Base-by-base conservation (phyloP, 2,797 vertebrate species). In the Etheostoma perlongum region DNA sequence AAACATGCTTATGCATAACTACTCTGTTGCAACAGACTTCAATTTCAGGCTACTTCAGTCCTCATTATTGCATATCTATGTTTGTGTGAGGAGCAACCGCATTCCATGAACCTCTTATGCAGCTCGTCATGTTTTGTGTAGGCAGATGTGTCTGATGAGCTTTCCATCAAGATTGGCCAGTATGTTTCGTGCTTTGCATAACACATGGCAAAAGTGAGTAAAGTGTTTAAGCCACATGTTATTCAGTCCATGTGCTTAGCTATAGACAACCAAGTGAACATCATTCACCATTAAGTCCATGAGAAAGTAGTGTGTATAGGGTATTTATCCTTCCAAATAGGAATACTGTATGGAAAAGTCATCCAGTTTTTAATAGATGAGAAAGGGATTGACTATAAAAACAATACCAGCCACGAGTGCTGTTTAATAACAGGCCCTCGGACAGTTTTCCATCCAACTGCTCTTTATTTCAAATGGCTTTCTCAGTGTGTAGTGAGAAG, bases 371-470 rank as follows among this genome's bases (percentile, higher is more conserved):
- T 91, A 88, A 90, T 87, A 84, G 86, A 86, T 67, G 79, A 82
- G 73, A 90, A 88, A 80, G 63, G 77, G 84, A 87, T 84, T 61
- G 85, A 85, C 89, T 78, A 76, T 93, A 87, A 91, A 92, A 90
- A 85, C 86, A 86, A 82, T 81, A 76, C 78, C 85, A 83, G 79
- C 87, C 81, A 78, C 5, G 53, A 85, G 74, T 46, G 74, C 63
- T 69, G 72, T 90, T 91, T 92, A 91, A 92, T 89, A 86, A 87
- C 57, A 82, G 77, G 51, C 73, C 57, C 64, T 79, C 63, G 51
- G 62, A 83, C 83, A 81, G 63, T 86, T 91, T 89, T 74, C 85
- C 59, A 76, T 91, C 67, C 80, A 81, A 71, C 70, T 79, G 72
- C 79, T 82, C 73, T 90, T 87, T 86, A 74, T 83, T 77, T 82